These are phyloP conservation scores for Sesamia inferens DNA, from an alignment of 2,888 invertebrate genomes.

Conservation along the genomic window DNA sequence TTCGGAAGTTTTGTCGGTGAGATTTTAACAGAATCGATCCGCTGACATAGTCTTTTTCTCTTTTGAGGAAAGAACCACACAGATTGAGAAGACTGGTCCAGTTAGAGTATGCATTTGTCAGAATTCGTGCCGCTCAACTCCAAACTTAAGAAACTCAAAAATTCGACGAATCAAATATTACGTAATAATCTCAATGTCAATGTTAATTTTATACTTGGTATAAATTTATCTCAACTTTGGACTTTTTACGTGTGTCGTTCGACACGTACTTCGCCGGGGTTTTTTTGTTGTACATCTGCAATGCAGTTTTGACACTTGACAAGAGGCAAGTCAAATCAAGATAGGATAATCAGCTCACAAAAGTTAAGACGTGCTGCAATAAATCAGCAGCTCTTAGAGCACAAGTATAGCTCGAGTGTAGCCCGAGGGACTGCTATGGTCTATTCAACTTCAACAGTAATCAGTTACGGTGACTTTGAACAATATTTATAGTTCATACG, in stretches of 20 bases:
- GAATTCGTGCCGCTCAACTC: no score
- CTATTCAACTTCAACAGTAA: not conserved
- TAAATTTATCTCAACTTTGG: not conserved
- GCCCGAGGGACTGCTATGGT: not conserved
- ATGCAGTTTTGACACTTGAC: not conserved
- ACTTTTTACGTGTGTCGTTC: not conserved
- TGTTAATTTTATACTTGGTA: not conserved
- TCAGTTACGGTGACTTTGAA: slow-evolving; percentile 7
- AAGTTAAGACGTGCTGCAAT: not conserved
- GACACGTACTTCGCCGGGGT: not conserved
- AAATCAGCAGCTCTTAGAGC: not conserved
- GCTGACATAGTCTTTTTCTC: no score
- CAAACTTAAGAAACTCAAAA: no score
- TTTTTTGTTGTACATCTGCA: not conserved
- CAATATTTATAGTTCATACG: slow-evolving; percentile 14
- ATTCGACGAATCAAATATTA: no score
- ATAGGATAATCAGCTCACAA: not conserved
- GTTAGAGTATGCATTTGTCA: no score
- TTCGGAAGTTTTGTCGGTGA: no score
- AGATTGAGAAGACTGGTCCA: no score
- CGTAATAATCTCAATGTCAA: no score
- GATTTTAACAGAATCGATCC: no score
- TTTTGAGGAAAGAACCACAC: no score
- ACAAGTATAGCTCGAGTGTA: no score
- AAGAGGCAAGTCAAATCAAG: no score